phyloP scores from a whole-genome alignment of 2,113 vertebrate species.

The Petromus typicus region DNA sequence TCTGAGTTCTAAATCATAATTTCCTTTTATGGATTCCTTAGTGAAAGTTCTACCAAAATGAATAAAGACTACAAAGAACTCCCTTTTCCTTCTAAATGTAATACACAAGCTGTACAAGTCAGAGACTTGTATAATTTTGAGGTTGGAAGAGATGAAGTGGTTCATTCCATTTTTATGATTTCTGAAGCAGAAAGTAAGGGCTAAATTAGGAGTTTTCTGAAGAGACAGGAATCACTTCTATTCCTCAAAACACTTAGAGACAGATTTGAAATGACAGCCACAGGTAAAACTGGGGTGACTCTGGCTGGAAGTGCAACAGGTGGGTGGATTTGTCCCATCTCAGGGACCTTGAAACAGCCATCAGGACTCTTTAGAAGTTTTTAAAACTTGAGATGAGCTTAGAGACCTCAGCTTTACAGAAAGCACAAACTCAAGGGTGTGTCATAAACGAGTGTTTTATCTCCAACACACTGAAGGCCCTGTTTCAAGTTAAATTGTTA shows the following conservation, averaged over 20 bases:
- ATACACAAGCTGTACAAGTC: not conserved
- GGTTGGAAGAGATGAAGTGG: not conserved
- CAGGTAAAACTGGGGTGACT: not conserved
- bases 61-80: not conserved
- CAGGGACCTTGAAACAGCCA: not conserved
- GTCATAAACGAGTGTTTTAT: no score
- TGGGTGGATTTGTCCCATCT: accelerated
- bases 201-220: not conserved
- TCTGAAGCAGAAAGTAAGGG: not conserved
- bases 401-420: not conserved
- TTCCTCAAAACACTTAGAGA: not conserved
- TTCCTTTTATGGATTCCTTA: not conserved
- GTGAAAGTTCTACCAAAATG: not conserved
- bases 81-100: not conserved
- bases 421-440: not conserved
- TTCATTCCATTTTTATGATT: not conserved
- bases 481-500: not conserved
- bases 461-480: no score
- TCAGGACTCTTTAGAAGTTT: not conserved
- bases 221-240: not conserved
- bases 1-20: not conserved
- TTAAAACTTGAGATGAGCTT: not conserved
- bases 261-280: not conserved
- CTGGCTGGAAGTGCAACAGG: not conserved
- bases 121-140: not conserved